Percentiles rank a stretch among this genome's conserved stretches.
Evolutionary conservation across 1,140 invertebrate species (phyloP).

Genomic region (Polypedilum vanderplanki): DNA sequence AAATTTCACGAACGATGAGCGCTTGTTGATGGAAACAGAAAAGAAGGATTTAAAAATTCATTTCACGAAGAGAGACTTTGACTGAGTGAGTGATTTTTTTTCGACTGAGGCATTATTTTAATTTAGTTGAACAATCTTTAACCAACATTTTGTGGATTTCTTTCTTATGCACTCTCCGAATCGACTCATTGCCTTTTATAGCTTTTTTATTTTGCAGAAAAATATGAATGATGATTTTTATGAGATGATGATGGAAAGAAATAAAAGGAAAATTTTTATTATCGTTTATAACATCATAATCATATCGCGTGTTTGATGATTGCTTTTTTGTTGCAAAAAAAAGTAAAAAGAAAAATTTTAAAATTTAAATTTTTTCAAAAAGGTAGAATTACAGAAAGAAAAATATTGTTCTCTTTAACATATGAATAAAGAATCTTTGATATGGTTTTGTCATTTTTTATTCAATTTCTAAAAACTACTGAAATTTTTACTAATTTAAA

Average conservation of each 20-base stretch:
- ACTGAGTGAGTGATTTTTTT: background rate
- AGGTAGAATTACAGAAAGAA: no score
- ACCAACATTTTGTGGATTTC: background rate
- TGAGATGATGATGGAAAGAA: no score
- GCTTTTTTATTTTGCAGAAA: background rate
- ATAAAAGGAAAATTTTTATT: background rate
- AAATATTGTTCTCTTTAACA: no score
- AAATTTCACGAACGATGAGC: no score
- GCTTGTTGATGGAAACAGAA: background rate
- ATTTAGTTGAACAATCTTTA: background rate
- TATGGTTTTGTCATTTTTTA: no score
- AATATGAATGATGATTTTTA: background rate
- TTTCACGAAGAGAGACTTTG: slow-evolving; percentile 8
- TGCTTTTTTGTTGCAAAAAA: no score
- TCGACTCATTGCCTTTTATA: background rate
- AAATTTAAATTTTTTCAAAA: no score
- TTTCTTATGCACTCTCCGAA: background rate
- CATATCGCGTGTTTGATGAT: background rate
- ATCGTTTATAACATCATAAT: slow-evolving; percentile 7
- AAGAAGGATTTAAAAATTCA: slow-evolving; percentile 22
- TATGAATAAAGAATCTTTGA: no score
- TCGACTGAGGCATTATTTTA: background rate
- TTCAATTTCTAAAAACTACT: no score
- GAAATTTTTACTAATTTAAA: no score
- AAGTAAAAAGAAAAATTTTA: no score